Evolutionary conservation across 2,113 vertebrate species (phyloP).

Genomic region (Chauna torquata): DNA sequence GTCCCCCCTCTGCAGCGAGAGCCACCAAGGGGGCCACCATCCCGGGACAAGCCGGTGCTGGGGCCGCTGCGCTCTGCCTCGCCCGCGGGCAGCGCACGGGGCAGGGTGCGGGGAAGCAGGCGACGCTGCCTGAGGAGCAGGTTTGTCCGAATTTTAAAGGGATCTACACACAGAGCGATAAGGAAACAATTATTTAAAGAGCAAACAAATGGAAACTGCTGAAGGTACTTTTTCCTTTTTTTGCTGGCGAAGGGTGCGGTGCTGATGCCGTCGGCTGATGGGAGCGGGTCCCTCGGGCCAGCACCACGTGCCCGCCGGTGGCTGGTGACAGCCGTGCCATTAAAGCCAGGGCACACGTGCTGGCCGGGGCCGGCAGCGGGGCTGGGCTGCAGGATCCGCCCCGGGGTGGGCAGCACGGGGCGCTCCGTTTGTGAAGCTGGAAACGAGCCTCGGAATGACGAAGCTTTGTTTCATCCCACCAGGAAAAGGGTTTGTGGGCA

Average conservation of each 20-base stretch:
- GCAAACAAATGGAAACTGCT: conserved; percentile 64
- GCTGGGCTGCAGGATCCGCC: neutral
- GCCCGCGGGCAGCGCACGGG: neutral
- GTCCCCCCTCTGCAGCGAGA: no score
- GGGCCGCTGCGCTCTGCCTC: neutral
- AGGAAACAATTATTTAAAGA: conserved; percentile 72
- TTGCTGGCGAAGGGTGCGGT: neutral
- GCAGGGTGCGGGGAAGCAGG: conserved; percentile 13
- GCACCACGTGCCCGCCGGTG: neutral
- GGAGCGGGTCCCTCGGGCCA: neutral
- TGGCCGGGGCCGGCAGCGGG: fast-evolving
- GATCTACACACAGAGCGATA: conserved; percentile 60
- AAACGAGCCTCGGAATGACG: fast-evolving
- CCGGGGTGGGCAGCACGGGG: neutral
- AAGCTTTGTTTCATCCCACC: neutral
- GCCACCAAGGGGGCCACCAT: no score
- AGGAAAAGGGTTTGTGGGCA: neutral
- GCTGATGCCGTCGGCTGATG: neutral
- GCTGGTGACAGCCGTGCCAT: neutral
- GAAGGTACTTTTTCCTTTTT: neutral
- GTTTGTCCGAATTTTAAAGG: conserved; percentile 68
- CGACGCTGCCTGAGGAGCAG: conserved; percentile 57
- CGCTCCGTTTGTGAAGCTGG: neutral
- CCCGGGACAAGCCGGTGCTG: neutral
- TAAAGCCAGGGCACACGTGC: neutral